These are phyloP conservation scores for Ceraclea dissimilis DNA, from an alignment of 2,888 invertebrate species.

Conservation along the genomic window DNA sequence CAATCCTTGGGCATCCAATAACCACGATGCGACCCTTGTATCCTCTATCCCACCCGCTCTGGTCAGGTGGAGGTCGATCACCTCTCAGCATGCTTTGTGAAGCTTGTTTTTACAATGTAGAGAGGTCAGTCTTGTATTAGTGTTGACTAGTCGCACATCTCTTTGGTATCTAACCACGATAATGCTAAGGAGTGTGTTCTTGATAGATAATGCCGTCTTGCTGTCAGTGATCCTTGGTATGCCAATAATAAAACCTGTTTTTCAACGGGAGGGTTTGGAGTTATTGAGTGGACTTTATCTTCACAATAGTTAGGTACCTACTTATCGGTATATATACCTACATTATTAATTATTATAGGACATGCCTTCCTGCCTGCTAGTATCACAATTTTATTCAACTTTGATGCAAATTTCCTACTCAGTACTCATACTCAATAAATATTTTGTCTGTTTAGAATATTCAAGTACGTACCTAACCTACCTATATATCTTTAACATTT, in stretches of 20 bases:
- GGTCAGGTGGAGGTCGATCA: not conserved
- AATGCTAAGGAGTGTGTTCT: not conserved
- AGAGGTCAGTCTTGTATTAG: not conserved
- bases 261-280: not conserved
- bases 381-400: too few species aligned
- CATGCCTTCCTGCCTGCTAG: too few species aligned
- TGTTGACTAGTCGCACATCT: not conserved
- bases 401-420: too few species aligned
- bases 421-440: too few species aligned
- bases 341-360: too few species aligned
- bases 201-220: not conserved
- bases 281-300: not conserved
- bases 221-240: not conserved
- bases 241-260: constrained; percentile 2
- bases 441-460: too few species aligned
- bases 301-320: too few species aligned
- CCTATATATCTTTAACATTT: too few species aligned
- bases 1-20: not conserved
- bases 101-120: not conserved
- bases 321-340: too few species aligned
- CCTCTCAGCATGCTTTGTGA: not conserved
- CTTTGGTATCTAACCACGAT: not conserved
- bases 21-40: not conserved
- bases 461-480: too few species aligned
- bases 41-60: not conserved